Percentiles rank a stretch among this genome's conserved stretches.
phyloP scores from a whole-genome alignment of 1,140 invertebrate genomes.

The Heliconius himera region DNA sequence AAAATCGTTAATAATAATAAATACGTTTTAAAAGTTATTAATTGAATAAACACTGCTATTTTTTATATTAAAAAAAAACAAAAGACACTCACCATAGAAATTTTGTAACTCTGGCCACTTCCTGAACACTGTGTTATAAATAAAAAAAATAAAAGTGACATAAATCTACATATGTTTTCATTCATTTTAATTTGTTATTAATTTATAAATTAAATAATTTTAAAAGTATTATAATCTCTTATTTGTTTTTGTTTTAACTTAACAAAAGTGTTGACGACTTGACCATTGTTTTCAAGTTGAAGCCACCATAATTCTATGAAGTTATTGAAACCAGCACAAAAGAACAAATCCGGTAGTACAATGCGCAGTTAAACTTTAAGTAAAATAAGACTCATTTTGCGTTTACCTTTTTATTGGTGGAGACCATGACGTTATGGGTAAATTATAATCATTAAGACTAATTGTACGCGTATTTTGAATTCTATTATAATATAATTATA shows the following conservation, averaged over 20 bases:
- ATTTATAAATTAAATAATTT: background rate
- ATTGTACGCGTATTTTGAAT: background rate
- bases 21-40: no score
- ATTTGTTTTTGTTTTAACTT: background rate
- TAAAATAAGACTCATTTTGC: slow-evolving; percentile 33
- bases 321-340: slow-evolving; percentile 19
- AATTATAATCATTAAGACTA: background rate
- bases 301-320: background rate
- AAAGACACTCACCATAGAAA: slow-evolving; percentile 56
- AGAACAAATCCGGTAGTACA: slow-evolving; percentile 12
- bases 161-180: background rate
- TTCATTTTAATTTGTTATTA: slow-evolving; percentile 2
- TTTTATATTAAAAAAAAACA: background rate
- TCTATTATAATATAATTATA: background rate
- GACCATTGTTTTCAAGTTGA: background rate
- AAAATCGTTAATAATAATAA: no score
- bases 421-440: slow-evolving; percentile 24
- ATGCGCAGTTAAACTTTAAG: slow-evolving; percentile 21
- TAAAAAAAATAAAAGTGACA: background rate
- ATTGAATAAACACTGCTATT: no score
- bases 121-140: background rate
- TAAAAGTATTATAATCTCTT: background rate
- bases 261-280: background rate
- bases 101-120: slow-evolving; percentile 43
- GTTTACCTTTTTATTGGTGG: slow-evolving; percentile 26